A percentile compares a stretch with the other conserved stretches of the same genome.
Evolutionary conservation across 2,888 invertebrate species (phyloP).

Genomic region (Lordiphosa andalusiaca): DNA sequence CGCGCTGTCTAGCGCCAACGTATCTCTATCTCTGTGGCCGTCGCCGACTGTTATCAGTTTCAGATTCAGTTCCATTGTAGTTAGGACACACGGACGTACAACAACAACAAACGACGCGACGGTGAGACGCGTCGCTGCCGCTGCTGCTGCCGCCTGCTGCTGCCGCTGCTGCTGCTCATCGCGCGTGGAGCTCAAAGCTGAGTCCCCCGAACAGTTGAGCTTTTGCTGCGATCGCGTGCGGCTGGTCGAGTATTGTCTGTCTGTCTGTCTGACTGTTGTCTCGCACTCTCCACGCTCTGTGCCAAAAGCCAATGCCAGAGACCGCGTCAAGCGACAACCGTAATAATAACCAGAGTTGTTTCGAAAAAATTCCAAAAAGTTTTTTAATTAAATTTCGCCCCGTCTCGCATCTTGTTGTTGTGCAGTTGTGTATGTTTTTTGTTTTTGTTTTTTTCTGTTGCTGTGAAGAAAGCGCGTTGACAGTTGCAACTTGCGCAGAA

Average conservation of each 20-base stretch:
- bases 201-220: constrained; percentile 69
- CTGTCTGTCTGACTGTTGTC: constrained; percentile 18
- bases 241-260: constrained; percentile 18
- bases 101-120: not conserved
- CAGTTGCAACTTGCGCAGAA: too few species aligned
- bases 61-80: constrained; percentile 4
- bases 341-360: constrained; percentile 11
- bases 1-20: too few species aligned
- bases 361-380: constrained; percentile 29
- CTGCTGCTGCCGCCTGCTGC: constrained; percentile 9
- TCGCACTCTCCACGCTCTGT: constrained; percentile 7
- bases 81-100: too few species aligned
- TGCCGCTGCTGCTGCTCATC: constrained; percentile 39
- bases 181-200: constrained; percentile 31
- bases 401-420: constrained; percentile 28
- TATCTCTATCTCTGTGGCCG: not conserved
- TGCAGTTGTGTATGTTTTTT: constrained; percentile 16
- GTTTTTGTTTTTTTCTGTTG: not conserved
- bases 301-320: constrained; percentile 24
- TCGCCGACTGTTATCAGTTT: constrained; percentile 4
- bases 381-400: constrained; percentile 46
- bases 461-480: too few species aligned
- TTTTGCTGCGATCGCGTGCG: constrained; percentile 75
- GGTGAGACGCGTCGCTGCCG: not conserved
- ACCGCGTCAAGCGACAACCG: constrained; percentile 11